phyloP scores from a whole-genome alignment of 2,113 vertebrate species.

The Girardinichthys multiradiatus region DNA sequence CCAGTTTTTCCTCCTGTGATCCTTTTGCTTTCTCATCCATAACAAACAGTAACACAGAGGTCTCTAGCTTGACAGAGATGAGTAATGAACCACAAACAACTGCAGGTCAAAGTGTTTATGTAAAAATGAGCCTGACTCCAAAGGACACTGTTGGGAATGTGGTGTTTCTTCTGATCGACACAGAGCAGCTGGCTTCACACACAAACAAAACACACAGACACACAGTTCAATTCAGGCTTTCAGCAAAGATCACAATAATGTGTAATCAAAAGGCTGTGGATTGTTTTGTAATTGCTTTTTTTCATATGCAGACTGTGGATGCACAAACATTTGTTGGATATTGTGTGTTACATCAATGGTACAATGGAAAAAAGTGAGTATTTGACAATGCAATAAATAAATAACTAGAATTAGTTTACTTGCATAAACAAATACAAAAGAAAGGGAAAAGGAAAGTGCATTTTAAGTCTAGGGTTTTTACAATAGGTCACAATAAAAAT shows the following conservation, averaged over 20 bases:
- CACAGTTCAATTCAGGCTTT: not conserved
- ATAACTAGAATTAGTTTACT: too few species aligned
- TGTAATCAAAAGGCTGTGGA: too few species aligned
- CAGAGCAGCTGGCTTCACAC: constrained; percentile 63
- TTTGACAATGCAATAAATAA: too few species aligned
- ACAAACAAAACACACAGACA: constrained; percentile 30
- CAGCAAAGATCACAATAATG: not conserved
- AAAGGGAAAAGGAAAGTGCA: too few species aligned
- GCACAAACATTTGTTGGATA: too few species aligned
- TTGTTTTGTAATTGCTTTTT: not conserved
- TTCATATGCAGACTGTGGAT: too few species aligned
- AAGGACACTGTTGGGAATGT: constrained; percentile 43
- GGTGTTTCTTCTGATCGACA: constrained; percentile 45
- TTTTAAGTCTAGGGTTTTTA: too few species aligned
- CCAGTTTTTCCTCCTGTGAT: not conserved
- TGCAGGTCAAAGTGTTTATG: constrained; percentile 1
- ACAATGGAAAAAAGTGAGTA: too few species aligned
- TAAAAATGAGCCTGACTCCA: constrained; percentile 30
- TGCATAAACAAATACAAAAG: too few species aligned
- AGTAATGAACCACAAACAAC: constrained; percentile 45
- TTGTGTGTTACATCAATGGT: too few species aligned
- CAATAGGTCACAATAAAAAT: too few species aligned
- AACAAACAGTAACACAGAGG: not conserved
- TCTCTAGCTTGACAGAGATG: constrained; percentile 4
- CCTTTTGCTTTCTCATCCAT: not conserved